These are phyloP conservation scores for Zenarchopterus dispar DNA, from an alignment of 2,797 vertebrate species.

Conservation along the genomic window DNA sequence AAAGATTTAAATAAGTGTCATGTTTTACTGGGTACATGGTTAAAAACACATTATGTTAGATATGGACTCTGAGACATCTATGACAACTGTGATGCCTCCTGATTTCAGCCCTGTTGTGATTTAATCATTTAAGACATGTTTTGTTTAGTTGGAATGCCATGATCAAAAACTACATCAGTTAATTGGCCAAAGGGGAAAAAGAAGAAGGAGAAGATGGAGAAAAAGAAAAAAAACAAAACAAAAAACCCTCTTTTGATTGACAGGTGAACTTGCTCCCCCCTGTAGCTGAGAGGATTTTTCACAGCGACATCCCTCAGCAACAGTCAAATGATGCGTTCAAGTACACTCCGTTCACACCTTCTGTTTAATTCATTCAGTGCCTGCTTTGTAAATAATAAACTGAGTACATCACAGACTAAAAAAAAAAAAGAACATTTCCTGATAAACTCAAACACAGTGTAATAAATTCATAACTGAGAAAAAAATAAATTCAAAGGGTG, in stretches of 20 bases:
- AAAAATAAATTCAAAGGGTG: neutral
- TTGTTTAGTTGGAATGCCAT: neutral
- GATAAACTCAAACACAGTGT: neutral
- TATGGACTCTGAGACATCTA: no score
- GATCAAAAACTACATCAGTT: slow-evolving; percentile 23
- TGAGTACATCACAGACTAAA: no score
- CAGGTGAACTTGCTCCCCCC: slow-evolving; percentile 45
- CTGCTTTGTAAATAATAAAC: neutral
- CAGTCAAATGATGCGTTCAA: slow-evolving; percentile 76
- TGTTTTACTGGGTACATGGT: no score
- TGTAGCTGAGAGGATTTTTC: slow-evolving; percentile 49
- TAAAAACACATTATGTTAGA: no score
- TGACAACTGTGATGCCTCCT: no score
- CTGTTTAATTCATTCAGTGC: fast-evolving
- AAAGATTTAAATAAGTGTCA: no score
- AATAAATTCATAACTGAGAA: neutral
- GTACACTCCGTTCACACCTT: slow-evolving; percentile 13
- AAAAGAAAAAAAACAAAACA: slow-evolving; percentile 35
- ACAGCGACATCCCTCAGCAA: slow-evolving; percentile 79
- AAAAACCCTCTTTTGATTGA: slow-evolving; percentile 48
- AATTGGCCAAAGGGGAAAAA: slow-evolving; percentile 32
- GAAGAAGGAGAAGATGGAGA: slow-evolving; percentile 10
- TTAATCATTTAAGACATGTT: neutral
- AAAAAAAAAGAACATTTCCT: neutral
- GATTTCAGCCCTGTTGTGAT: neutral